Evolutionary conservation across 1,140 invertebrate genomes (phyloP).

Genomic region (Liolophura sinensis): DNA sequence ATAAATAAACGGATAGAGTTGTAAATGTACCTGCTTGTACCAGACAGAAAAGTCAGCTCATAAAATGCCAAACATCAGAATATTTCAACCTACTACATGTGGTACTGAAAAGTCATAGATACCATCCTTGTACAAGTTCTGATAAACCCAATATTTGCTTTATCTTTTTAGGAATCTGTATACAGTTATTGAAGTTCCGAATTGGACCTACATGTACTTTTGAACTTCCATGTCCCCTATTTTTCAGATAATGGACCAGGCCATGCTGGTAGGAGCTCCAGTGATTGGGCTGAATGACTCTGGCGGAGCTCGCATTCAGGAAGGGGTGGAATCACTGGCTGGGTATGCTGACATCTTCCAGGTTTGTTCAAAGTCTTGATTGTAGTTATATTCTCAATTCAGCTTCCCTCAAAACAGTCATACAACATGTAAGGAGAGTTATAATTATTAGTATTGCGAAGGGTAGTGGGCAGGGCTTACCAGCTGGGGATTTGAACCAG

Average conservation of each 20-base stretch:
- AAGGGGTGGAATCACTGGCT: slow-evolving; percentile 74
- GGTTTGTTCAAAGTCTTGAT: slow-evolving; percentile 23
- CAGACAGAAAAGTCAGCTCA: no score
- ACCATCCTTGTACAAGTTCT: not conserved
- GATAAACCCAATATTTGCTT: not conserved
- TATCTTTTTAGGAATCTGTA: no score
- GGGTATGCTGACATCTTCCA: slow-evolving; percentile 78
- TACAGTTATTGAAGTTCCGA: no score
- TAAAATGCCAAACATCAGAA: not conserved
- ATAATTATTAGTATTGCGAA: no score
- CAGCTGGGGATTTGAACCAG: no score
- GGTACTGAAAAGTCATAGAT: not conserved
- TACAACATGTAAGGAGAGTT: not conserved
- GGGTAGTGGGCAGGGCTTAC: no score
- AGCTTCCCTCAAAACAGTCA: not conserved
- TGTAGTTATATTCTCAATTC: not conserved
- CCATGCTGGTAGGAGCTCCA: slow-evolving; percentile 71
- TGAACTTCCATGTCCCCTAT: slow-evolving; percentile 6
- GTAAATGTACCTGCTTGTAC: no score
- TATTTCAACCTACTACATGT: not conserved
- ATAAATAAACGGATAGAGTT: no score
- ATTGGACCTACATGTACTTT: not conserved
- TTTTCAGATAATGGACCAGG: slow-evolving; percentile 71
- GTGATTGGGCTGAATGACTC: slow-evolving; percentile 76
- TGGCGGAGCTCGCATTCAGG: slow-evolving; percentile 75